Conservation (phyloP, 2,113 vertebrate genomes). For the Anguilla rostrata region DNA sequence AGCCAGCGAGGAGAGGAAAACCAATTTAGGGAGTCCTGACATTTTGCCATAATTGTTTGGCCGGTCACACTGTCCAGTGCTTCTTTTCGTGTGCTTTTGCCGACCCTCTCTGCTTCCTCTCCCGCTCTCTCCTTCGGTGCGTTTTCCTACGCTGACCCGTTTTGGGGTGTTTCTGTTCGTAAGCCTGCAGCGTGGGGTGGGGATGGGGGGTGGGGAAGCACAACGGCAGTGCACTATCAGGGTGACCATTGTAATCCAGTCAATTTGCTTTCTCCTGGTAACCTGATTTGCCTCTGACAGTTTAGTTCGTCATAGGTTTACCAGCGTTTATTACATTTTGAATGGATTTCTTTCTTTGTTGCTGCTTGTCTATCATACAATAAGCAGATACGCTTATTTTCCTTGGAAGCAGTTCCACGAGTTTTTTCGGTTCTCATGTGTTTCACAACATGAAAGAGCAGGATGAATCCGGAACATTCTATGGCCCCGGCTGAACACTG, state of each 20-base stretch:
- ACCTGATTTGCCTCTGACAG: too few species aligned
- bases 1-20: neutral
- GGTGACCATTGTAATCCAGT: too few species aligned
- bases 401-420: neutral
- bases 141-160: neutral
- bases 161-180: neutral
- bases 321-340: neutral
- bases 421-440: neutral
- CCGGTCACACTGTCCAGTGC: neutral
- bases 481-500: neutral
- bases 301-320: too few species aligned
- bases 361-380: neutral
- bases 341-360: neutral
- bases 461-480: neutral
- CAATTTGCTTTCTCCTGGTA: too few species aligned
- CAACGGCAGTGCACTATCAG: too few species aligned
- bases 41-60: neutral
- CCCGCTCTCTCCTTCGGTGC: neutral
- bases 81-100: neutral
- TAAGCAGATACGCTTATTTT: neutral
- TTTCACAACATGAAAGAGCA: neutral
- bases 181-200: neutral
- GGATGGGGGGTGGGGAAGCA: neutral
- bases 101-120: neutral
- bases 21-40: neutral